A percentile compares a stretch with the other conserved stretches of the same genome.
Evolutionary conservation across 1,140 invertebrate species (phyloP).

Genomic region (Saxidomus purpurata): DNA sequence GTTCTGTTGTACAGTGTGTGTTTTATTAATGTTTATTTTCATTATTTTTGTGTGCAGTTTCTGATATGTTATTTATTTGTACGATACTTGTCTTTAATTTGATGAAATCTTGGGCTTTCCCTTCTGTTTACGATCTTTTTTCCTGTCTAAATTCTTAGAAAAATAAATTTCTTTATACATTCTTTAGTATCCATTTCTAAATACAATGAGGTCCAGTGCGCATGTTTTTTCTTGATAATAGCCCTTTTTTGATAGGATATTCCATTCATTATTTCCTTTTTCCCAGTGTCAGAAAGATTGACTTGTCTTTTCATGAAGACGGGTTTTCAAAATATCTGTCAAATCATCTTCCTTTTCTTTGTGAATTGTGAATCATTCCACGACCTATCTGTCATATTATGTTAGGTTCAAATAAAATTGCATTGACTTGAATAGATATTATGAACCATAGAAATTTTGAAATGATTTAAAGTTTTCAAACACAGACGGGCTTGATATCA

Average conservation of each 20-base stretch:
- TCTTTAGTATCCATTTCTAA: too few relatives aligned
- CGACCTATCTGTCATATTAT: constrained; percentile 39
- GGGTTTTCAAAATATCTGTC: constrained; percentile 24
- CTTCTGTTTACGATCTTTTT: too few relatives aligned
- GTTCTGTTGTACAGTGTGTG: too few relatives aligned
- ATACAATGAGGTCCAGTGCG: too few relatives aligned
- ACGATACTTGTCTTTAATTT: too few relatives aligned
- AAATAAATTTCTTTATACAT: too few relatives aligned
- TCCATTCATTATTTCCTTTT: neutral
- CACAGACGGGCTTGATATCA: constrained; percentile 46
- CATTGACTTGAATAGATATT: constrained; percentile 41
- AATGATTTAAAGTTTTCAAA: constrained; percentile 64
- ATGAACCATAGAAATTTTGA: constrained; percentile 30
- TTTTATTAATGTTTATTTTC: too few relatives aligned
- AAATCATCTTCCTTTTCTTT: constrained; percentile 52
- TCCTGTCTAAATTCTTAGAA: too few relatives aligned
- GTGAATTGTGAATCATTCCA: constrained; percentile 6
- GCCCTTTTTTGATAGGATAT: neutral
- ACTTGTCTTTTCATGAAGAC: constrained; percentile 38
- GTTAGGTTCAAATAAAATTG: constrained; percentile 9
- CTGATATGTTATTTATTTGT: too few relatives aligned
- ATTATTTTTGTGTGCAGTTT: too few relatives aligned
- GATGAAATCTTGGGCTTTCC: too few relatives aligned
- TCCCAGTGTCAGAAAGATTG: neutral
- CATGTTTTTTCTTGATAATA: neutral